Evolutionary conservation across 2,113 vertebrate species (phyloP), one percentile per base, ranked within the genome.

Genomic region (Axis porcinus): DNA sequence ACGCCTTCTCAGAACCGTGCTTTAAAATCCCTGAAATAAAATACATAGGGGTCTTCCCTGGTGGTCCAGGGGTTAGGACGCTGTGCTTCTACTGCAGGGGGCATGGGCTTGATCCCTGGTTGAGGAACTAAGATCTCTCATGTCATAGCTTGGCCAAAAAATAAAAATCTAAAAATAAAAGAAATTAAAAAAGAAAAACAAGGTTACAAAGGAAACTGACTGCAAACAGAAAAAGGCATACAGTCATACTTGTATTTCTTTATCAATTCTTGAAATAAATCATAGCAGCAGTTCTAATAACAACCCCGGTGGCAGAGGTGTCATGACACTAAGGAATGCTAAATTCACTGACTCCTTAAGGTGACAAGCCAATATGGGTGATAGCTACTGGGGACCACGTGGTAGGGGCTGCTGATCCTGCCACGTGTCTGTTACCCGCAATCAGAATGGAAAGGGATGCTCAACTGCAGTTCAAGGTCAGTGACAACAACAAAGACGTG

Each of bases 231-330:
- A 81, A 15, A 17, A 50, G 23, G 1, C 60, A 9, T 6, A 7
- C 0, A 2, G 83, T 28, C 30, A 52, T 43, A 36, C 14, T 8
- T 16, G 33, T 8, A 15, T 14, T 19, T 54, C 45, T 12, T n/a
- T 11, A 30, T 6, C 67, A 52, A 14, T 45, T 23, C 14, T 14
- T 17, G n/a, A 50, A 15, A 70, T 16, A n/a, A 11, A 16, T 64
- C n/a, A 3, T 1, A 11, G 83, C 9, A 8, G 78, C 16, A 8
- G 67, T 30, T 40, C 21, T 15, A 1, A 14, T 3, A 6, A 40
- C 4, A 16, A 36, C 2, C 6, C 5, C 0, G 0, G 11, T 2
- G 57, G 30, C 6, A 11, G 55, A 40, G 40, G 36, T 15, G 36
- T 21, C 1, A 0, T 6, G n/a, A 62, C 57, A 57, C 57, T 3